Conservation (phyloP, 2,113 vertebrate species). For the Cyprinus carpio region DNA sequence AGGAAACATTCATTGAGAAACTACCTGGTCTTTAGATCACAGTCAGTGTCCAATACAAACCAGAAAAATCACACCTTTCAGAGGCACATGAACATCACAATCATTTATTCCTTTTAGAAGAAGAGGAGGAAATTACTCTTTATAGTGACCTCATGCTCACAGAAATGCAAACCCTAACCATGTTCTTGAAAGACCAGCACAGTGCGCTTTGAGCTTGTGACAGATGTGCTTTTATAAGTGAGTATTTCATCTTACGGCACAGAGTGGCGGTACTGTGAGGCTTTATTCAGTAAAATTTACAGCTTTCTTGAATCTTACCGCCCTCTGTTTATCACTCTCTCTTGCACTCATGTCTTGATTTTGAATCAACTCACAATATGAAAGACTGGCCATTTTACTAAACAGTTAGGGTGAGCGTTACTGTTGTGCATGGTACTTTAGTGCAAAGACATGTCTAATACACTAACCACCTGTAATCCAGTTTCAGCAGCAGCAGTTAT, state of each 20-base stretch:
- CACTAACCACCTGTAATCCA: too few species aligned
- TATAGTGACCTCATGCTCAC: neutral
- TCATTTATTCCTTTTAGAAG: neutral
- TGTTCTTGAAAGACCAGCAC: neutral
- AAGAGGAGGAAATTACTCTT: neutral
- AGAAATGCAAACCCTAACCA: neutral
- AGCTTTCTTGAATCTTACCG: neutral
- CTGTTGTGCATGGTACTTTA: too few species aligned
- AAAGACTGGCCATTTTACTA: too few species aligned
- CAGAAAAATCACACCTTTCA: too few species aligned
- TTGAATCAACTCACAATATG: neutral
- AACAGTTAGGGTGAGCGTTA: too few species aligned
- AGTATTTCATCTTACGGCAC: neutral
- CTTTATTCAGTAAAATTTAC: neutral
- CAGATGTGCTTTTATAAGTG: constrained; percentile 8
- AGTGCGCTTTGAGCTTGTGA: neutral
- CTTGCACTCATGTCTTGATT: neutral
- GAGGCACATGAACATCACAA: too few species aligned
- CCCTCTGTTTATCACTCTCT: neutral
- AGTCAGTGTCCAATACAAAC: neutral
- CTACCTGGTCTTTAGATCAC: neutral
- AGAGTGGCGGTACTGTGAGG: neutral
- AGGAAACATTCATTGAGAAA: neutral
- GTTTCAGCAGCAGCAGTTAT: too few species aligned
- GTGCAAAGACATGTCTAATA: too few species aligned